Conservation (phyloP, 1,140 invertebrate species). For the honey bee (Apis mellifera) region Amel_HAv3.1 CM009931.2:24094501-24095000, state of each 20-base stretch:
- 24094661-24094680: neutral
- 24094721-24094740: conserved; percentile 52
- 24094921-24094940: no score
- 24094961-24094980: no score
- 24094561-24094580: conserved; percentile 23
- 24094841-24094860: no score
- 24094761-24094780: neutral
- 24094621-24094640: neutral
- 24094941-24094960: no score
- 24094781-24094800: conserved; percentile 4
- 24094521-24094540: neutral
- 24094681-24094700: conserved; percentile 55
- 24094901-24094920: no score
- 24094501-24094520: neutral
- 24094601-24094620: neutral
- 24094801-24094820: no score
- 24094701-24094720: no score
- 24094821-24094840: no score
- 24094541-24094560: neutral
- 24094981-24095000: no score
- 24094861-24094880: no score
- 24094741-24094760: neutral
- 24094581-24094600: neutral
- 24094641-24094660: neutral
- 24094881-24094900: no score